These are phyloP conservation scores for Colletes latitarsis DNA, from an alignment of 1,140 invertebrate species.

Conservation along the genomic window DNA sequence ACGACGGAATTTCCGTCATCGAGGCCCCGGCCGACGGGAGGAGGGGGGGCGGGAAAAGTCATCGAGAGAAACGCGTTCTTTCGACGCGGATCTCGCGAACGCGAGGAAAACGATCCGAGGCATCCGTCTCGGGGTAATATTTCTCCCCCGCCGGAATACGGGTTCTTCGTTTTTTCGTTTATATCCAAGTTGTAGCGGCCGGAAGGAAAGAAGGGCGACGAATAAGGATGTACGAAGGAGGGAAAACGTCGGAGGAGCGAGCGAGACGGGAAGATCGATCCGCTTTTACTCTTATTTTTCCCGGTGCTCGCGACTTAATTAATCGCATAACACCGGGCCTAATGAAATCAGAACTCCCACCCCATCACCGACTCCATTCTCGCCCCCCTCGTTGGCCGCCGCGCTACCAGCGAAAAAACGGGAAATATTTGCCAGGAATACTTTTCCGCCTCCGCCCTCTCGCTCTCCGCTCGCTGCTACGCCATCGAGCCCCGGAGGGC, in stretches of 20 bases:
- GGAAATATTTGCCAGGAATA: slow-evolving; percentile 79
- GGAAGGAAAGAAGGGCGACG: background rate
- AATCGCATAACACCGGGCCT: slow-evolving; percentile 81
- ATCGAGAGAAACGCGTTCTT: slow-evolving; percentile 24
- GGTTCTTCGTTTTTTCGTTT: slow-evolving; percentile 13
- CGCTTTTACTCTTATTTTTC: slow-evolving; percentile 78
- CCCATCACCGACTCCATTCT: slow-evolving; percentile 70
- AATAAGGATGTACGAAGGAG: background rate
- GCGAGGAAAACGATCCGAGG: background rate
- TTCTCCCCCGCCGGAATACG: background rate
- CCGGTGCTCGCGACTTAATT: slow-evolving; percentile 80
- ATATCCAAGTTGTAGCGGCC: slow-evolving; percentile 28
- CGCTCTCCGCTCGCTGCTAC: background rate
- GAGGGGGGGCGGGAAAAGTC: slow-evolving; percentile 42
- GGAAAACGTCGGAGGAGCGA: slow-evolving; percentile 1
- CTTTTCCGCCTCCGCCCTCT: slow-evolving; percentile 68
- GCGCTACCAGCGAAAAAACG: slow-evolving; percentile 66
- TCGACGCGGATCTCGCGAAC: background rate
- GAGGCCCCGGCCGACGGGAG: background rate
- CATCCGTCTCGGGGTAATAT: background rate
- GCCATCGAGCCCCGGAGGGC: slow-evolving; percentile 32
- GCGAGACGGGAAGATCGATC: slow-evolving; percentile 35
- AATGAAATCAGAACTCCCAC: slow-evolving; percentile 81
- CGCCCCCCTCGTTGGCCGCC: slow-evolving; percentile 56
- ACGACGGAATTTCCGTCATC: slow-evolving; percentile 62